Conservation (phyloP, 2,113 vertebrate genomes). For the Misgurnus anguillicaudatus region DNA sequence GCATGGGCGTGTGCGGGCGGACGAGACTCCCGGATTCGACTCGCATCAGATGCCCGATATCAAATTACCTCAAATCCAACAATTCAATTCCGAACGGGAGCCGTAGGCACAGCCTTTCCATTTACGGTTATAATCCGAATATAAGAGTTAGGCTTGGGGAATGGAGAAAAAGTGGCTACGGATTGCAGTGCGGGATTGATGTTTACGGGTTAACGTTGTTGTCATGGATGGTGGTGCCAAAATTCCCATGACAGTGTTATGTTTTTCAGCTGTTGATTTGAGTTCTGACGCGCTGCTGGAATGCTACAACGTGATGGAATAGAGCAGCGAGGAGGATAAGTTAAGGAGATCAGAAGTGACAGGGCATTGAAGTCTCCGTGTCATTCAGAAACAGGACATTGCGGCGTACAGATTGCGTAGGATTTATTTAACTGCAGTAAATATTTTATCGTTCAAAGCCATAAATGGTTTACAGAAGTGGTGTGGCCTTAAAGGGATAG, state of each 20-base stretch:
- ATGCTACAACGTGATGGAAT: constrained; percentile 40
- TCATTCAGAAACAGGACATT: background rate
- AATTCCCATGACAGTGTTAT: constrained; percentile 15
- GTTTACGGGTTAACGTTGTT: constrained; percentile 19
- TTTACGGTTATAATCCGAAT: background rate
- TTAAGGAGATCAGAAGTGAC: constrained; percentile 42
- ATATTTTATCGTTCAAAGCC: background rate
- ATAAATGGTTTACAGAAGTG: background rate
- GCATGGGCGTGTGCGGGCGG: background rate
- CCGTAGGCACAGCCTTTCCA: background rate
- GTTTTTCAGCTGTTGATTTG: background rate
- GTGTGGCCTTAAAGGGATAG: too few species aligned
- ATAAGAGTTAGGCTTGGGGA: background rate
- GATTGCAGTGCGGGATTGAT: constrained; percentile 24
- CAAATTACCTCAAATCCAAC: constrained; percentile 2
- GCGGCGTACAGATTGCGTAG: background rate
- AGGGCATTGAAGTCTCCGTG: background rate
- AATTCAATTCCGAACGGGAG: constrained; percentile 1
- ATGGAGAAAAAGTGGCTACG: background rate
- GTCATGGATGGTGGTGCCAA: constrained; percentile 10
- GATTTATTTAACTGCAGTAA: background rate
- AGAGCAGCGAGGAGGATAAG: constrained; percentile 3
- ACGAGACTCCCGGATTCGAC: background rate
- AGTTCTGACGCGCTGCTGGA: constrained; percentile 28
- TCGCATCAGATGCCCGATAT: background rate